These are phyloP conservation scores for Cassiopea andromeda DNA, from an alignment of 30 jellyfish, hydroid and myxozoan genomes.

Conservation along the genomic window DNA sequence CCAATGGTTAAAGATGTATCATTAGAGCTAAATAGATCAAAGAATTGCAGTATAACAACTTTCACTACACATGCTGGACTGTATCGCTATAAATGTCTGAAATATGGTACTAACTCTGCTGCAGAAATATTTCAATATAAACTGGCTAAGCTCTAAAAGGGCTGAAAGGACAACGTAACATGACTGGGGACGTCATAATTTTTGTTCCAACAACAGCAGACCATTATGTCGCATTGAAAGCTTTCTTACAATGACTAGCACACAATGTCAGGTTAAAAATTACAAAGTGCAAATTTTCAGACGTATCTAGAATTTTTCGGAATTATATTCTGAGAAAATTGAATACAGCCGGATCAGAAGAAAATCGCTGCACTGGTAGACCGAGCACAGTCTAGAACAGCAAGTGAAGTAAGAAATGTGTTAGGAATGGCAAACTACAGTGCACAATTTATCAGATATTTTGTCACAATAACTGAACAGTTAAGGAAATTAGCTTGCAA, in stretches of 20 bases:
- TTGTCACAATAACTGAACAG: conserved; percentile 43
- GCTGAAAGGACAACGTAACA: conserved; percentile 1
- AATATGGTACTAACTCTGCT: not conserved
- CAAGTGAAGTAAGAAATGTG: conserved; percentile 29
- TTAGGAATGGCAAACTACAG: conserved; percentile 58
- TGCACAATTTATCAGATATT: not conserved
- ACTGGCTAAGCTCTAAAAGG: conserved; percentile 21
- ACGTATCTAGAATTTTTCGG: conserved; percentile 43
- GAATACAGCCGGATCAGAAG: conserved; percentile 48
- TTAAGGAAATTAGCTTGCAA: conserved; percentile 14
- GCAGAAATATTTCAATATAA: conserved; percentile 44
- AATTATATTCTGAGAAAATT: conserved; percentile 18
- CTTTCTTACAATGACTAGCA: conserved; percentile 8
- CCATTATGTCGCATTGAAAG: conserved; percentile 29
- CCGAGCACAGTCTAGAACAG: conserved; percentile 17
- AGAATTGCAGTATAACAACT: not conserved
- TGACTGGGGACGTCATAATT: conserved; percentile 13
- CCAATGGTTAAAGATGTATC: not conserved
- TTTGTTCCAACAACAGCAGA: conserved; percentile 46
- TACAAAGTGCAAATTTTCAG: conserved; percentile 26
- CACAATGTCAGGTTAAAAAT: conserved; percentile 12
- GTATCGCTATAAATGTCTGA: not conserved
- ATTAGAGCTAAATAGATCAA: too few relatives aligned
- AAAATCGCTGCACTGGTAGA: not conserved
- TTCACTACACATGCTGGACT: conserved; percentile 32